Base-by-base conservation (phyloP, 2,888 invertebrate species). In the Aelia acuminata region DNA sequence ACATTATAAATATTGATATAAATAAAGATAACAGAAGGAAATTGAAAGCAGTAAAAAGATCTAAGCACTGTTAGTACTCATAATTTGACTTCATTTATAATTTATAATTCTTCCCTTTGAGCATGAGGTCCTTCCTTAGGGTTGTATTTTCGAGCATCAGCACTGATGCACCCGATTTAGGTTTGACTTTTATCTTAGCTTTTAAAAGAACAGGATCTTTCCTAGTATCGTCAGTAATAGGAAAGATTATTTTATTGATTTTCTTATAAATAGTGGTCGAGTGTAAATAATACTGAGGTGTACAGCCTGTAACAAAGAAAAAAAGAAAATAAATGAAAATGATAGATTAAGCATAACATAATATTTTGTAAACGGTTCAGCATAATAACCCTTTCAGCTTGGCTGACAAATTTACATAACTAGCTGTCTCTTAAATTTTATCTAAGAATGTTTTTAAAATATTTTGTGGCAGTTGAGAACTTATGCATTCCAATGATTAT, bases 21-120 rank as follows among this genome's bases (percentile, higher is more conserved):
- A 43, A 43, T 43, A 43, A 43, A 43, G 43, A 43, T 7, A 43
- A 43, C 10, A 10, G 4, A 7, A 10, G 43, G 43, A 4, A 43
- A 43, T 43, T 7, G 10, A 43, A 43, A 43, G 10, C 43, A 43
- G 10, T 43, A 43, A 43, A 10, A 43, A 57, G n/a, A 1, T 1
- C 26, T 49, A 49, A 43, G 13, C 20, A 70, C 18, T 35, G 20
- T 20, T n/a, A 80, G n/a, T 80, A n/a, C 13, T 80, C 26, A 26
- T 57, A 26, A 13, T n/a, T 43, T 3, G 47, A 39, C 43, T 80
- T 80, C n/a, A 31, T 35, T 80, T 80, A 80, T 13, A 80, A 80
- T 43, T 47, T 80, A 47, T 80, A 80, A 80, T 47, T n/a, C n/a
- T 80, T 80, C 43, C 80, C 80, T 43, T 80, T 80, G 11, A 80